Base-by-base conservation (phyloP, 2,113 vertebrate species). In the Phrynosoma platyrhinos region DNA sequence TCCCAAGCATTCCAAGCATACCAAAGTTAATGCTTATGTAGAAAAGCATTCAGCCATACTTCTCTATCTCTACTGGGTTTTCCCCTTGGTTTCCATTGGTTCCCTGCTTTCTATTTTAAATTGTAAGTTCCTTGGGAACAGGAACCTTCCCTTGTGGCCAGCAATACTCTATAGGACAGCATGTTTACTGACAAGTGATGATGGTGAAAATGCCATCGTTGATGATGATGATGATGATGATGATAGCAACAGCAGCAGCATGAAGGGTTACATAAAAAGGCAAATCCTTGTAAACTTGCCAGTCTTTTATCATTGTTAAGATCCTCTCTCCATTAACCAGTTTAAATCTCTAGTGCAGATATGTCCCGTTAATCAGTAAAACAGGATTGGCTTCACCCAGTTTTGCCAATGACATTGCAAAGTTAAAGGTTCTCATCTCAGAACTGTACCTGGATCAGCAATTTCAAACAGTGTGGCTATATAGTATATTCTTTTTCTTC, bases 271-370 rank as follows among this genome's bases (percentile, higher is more conserved):
- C 21, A 18, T 20, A 64, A 66, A 84, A 23, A 62, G 2, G 25
- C 79, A 80, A 30, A 47, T 53, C 68, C 81, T 47, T 47, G 47
- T 47, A 47, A 47, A 47, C 47, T 47, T 4, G 47, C 47, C 7
- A 92, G 68, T 23, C 23, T 14, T 80, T 72, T 81, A 90, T 89
- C 71, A 86, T 84, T 78, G 82, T 84, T 87, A 82, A 89, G 64
- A 86, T 23, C 75, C 30, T 47, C 47, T 47, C 47, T 6, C 47
- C 7, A 7, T 47, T 47, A 47, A 47, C 5, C 47, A 47, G 47
- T 47, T 5, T 47, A 47, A 6, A 47, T 47, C 47, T 47, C 3
- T 47, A 47, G 4, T 47, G 47, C 47, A 47, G 47, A 47, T 47
- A 47, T 47, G 47, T 7, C 47, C 47, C 7, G 47, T 47, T 47